Evolutionary conservation across 2,888 invertebrate species (phyloP).

Genomic region (Frankliniella intonsa): DNA sequence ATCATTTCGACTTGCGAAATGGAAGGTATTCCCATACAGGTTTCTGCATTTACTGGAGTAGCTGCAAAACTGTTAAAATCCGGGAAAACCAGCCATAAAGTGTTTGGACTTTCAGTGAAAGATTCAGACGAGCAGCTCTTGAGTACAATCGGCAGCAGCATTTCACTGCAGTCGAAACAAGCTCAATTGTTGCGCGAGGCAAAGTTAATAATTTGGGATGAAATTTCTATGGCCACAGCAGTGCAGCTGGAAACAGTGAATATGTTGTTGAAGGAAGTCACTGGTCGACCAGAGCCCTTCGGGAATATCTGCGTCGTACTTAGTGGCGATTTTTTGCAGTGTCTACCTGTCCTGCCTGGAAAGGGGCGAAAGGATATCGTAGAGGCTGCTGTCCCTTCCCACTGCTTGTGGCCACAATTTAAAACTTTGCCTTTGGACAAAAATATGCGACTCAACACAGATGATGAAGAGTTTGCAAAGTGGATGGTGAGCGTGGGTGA

Average conservation of each 20-base stretch:
- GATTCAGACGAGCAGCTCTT: too few species aligned
- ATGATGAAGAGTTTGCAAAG: slow-evolving; percentile 30
- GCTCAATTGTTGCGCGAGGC: slow-evolving; percentile 19
- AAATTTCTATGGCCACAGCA: slow-evolving; percentile 31
- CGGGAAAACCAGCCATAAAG: slow-evolving; percentile 31
- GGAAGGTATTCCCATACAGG: background rate
- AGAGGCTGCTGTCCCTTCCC: slow-evolving; percentile 29
- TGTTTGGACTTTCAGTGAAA: slow-evolving; percentile 31
- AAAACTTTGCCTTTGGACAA: background rate
- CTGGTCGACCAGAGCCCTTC: background rate
- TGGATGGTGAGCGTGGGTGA: slow-evolving; percentile 33
- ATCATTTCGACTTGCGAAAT: background rate
- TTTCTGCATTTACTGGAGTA: slow-evolving; percentile 31
- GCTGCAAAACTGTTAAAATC: slow-evolving; percentile 30
- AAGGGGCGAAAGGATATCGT: slow-evolving; percentile 27
- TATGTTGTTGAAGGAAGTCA: background rate
- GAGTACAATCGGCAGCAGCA: too few species aligned
- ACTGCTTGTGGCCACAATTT: slow-evolving; percentile 30
- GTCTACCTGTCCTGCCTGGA: slow-evolving; percentile 13
- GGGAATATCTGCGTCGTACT: slow-evolving; percentile 27
- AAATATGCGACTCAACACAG: slow-evolving; percentile 33
- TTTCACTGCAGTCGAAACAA: background rate
- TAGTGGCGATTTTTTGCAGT: slow-evolving; percentile 27
- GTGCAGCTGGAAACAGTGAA: background rate
- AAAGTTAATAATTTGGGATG: slow-evolving; percentile 30